Conservation (phyloP, 2,888 invertebrate species). For the Dioctria rufipes region DNA sequence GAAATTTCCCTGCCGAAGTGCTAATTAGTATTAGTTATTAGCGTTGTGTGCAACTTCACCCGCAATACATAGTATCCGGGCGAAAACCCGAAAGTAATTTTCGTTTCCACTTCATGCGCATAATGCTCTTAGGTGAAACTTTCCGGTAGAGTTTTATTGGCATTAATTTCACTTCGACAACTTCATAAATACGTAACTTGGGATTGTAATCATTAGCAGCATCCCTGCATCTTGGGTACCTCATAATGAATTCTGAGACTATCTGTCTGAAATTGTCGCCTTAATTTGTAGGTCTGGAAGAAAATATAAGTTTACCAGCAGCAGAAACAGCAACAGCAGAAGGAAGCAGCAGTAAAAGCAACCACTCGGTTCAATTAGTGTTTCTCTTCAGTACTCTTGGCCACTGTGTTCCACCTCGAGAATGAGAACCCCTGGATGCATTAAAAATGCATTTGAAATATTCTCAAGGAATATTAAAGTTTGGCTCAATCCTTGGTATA, state of each 20-base stretch:
- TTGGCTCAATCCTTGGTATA: background rate
- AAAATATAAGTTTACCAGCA: slow-evolving; percentile 31
- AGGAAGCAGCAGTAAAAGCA: no score
- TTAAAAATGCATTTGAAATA: slow-evolving; percentile 45
- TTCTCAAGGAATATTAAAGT: slow-evolving; percentile 27
- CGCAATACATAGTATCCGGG: background rate
- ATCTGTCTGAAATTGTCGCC: slow-evolving; percentile 44
- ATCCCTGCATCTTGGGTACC: slow-evolving; percentile 25
- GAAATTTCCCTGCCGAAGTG: slow-evolving; percentile 25
- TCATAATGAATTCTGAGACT: slow-evolving; percentile 22
- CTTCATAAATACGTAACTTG: slow-evolving; percentile 41
- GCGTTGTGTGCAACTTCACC: slow-evolving; percentile 6
- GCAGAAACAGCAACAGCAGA: background rate
- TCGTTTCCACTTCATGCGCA: slow-evolving; percentile 40
- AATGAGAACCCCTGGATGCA: background rate
- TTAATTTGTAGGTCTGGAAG: slow-evolving; percentile 29
- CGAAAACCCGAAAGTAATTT: slow-evolving; percentile 34
- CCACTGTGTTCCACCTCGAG: background rate
- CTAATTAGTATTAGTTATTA: slow-evolving; percentile 46
- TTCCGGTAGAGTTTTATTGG: slow-evolving; percentile 40
- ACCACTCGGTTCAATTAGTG: slow-evolving; percentile 27
- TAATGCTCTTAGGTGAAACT: slow-evolving; percentile 27
- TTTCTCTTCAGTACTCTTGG: background rate
- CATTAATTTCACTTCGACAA: slow-evolving; percentile 51
- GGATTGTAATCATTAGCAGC: slow-evolving; percentile 41